These are phyloP conservation scores for Tichodroma muraria DNA, from an alignment of 2,113 vertebrate genomes.

Conservation along the genomic window DNA sequence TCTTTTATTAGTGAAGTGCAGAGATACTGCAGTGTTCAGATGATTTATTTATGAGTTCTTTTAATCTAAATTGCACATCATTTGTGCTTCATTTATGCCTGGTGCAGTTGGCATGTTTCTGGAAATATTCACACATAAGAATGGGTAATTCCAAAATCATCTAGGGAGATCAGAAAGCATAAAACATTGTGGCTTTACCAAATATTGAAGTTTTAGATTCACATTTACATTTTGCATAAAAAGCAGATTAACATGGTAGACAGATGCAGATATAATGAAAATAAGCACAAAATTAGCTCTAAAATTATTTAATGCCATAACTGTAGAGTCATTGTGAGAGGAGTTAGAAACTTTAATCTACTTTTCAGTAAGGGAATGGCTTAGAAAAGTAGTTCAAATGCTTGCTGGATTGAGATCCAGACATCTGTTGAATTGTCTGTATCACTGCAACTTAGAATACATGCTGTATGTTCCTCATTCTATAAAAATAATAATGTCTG, in stretches of 20 bases:
- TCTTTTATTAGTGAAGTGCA: not conserved
- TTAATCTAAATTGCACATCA: slow-evolving; percentile 30
- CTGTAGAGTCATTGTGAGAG: not conserved
- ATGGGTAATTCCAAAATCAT: not conserved
- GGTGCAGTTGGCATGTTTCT: not conserved
- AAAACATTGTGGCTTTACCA: not conserved
- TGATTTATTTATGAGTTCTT: slow-evolving; percentile 38
- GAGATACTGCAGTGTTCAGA: not conserved
- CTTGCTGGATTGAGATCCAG: not conserved
- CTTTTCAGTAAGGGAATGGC: not conserved
- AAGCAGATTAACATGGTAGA: not conserved
- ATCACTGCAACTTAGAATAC: not conserved
- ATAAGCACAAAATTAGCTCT: not conserved
- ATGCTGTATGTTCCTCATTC: not conserved
- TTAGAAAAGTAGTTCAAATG: not conserved
- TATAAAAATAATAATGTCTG: not conserved
- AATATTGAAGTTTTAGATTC: not conserved
- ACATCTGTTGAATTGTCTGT: not conserved
- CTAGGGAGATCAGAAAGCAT: slow-evolving; percentile 40
- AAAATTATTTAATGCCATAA: not conserved
- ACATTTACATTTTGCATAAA: not conserved
- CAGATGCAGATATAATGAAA: not conserved
- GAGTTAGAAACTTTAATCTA: not conserved
- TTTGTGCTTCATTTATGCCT: slow-evolving; percentile 4
- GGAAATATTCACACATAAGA: not conserved